phyloP scores from a whole-genome alignment of 2,888 invertebrate species.

The Formica aserva region DNA sequence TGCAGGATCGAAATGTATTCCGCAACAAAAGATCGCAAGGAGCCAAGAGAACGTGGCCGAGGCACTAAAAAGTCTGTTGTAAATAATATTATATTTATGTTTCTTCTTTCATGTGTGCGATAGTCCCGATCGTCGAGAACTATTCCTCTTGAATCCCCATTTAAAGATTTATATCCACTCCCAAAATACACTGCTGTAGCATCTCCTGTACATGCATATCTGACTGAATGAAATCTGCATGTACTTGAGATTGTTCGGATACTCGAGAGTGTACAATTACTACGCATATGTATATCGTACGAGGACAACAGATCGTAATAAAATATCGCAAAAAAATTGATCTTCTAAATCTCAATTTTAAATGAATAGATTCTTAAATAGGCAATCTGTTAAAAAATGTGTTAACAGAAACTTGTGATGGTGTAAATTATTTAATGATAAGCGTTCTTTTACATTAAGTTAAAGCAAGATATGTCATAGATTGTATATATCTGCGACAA shows the following conservation, averaged over 20 bases:
- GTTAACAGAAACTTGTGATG: not conserved
- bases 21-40: not conserved
- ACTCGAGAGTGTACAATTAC: not conserved
- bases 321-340: not conserved
- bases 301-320: slow-evolving; percentile 9
- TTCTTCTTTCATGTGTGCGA: slow-evolving; percentile 17
- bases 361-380: not conserved
- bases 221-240: slow-evolving; percentile 11
- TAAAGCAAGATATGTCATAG: too few species aligned
- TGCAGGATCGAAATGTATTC: not conserved
- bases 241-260: slow-evolving; percentile 25
- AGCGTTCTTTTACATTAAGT: not conserved
- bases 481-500: not conserved
- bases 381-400: not conserved
- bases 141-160: slow-evolving; percentile 1
- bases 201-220: slow-evolving; percentile 56
- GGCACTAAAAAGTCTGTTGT: slow-evolving; percentile 71
- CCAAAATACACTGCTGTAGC: slow-evolving; percentile 47
- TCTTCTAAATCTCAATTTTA: not conserved
- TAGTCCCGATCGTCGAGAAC: slow-evolving; percentile 42
- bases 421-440: not conserved
- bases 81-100: slow-evolving; percentile 59
- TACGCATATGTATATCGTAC: not conserved
- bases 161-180: slow-evolving; percentile 49
- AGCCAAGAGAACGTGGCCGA: slow-evolving; percentile 61